Base-by-base conservation (phyloP, 2,888 invertebrate genomes). In the Noctuana brunneofusca region DNA sequence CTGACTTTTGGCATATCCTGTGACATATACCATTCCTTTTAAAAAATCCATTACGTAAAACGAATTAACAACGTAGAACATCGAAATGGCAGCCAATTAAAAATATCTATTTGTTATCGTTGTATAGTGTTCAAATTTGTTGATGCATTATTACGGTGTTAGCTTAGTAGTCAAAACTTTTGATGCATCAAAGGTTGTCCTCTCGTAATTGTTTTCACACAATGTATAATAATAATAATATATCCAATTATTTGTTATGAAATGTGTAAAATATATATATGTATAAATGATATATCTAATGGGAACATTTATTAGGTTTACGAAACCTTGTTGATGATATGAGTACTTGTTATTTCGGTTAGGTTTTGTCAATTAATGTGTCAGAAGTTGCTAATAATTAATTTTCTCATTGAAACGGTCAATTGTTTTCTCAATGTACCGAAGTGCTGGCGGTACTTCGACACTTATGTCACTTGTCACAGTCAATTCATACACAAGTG, bases 281-380 rank as follows among this genome's bases (percentile, higher is more conserved):
- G 65, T 69, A 68, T 70, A 58, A 67, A 69, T 70, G 72, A 68
- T 69, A 70, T 69, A 68, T 69, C 69, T 69, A 71, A 71, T 69
- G 65, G 66, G 72, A 68, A 67, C 72, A 69, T 71, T 78, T 75
- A 76, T 70, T 85, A 80, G 81, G 79, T 82, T 83, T 84, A 80
- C 81, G 75, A 83, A 83, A 80, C 79, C 83, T 83, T 83, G 83
- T 87, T 86, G 71, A 80, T 75, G 72, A 75, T 4, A 11, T 79
- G 18, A 18, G 41, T 78, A 77, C 77, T 63, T 82, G 83, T 87
- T 86, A 77, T 80, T 87, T 86, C 79, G 74, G 80, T 88, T 89
- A 77, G 78, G 86, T 87, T 86, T 85, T 80, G 89, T 89, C 89
- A 88, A 90, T 89, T 89, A 89, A 71, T 77, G 74, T 84, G 83